Evolutionary conservation across 2,797 vertebrate species (phyloP).

Genomic region (Gallinago solitaria): DNA sequence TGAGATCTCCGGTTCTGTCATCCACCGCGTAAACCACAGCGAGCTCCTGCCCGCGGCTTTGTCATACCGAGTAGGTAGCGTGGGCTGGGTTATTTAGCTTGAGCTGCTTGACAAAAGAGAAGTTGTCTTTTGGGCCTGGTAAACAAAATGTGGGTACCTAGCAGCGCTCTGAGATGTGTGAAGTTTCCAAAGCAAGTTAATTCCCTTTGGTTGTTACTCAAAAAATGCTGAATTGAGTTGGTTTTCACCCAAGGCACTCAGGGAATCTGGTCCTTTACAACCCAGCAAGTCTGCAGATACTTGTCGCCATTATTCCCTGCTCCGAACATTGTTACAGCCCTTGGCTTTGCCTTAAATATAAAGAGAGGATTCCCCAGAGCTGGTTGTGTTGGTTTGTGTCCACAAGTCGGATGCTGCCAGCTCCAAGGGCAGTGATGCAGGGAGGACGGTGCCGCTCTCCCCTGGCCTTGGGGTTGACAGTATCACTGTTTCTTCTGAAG

Average conservation of each 20-base stretch:
- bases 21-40: accelerated
- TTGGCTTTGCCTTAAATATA: neutral
- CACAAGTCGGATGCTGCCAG: accelerated
- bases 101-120: neutral
- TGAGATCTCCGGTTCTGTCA: neutral
- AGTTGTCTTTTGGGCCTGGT: too few relatives aligned
- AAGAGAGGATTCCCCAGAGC: too few relatives aligned
- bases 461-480: neutral
- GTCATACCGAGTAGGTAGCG: neutral
- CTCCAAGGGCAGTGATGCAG: accelerated
- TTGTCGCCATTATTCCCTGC: too few relatives aligned
- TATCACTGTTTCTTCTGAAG: neutral
- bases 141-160: neutral
- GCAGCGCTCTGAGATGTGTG: neutral
- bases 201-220: neutral
- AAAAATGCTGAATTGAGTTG: neutral
- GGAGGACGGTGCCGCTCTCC: accelerated
- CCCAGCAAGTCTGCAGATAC: too few relatives aligned
- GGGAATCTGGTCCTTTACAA: neutral
- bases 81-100: neutral
- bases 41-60: neutral
- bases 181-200: neutral
- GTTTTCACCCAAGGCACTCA: neutral
- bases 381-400: neutral
- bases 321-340: accelerated